Evolutionary conservation across 2,888 invertebrate species (phyloP).

Genomic region (Aradus depressus): DNA sequence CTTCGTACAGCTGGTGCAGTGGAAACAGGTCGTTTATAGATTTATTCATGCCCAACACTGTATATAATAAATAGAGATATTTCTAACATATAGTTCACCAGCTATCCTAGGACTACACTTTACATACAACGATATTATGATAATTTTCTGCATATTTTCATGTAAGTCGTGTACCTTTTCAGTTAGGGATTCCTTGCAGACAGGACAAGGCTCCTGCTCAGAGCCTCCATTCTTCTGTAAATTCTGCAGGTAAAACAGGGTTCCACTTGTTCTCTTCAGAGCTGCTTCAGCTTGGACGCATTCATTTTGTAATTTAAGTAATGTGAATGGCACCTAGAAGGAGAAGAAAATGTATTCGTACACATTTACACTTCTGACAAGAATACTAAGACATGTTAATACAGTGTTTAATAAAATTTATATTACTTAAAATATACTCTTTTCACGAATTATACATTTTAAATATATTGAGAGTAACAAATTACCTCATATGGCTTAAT

Average conservation of each 20-base stretch:
- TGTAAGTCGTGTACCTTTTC: constrained; percentile 39
- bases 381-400: neutral
- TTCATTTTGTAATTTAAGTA: constrained; percentile 13
- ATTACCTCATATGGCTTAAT: constrained; percentile 38
- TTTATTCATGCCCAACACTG: too few species aligned
- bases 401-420: neutral
- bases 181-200: constrained; percentile 50
- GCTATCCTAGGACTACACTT: too few species aligned
- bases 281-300: constrained; percentile 31
- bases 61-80: too few species aligned
- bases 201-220: constrained; percentile 55
- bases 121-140: too few species aligned
- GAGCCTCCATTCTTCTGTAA: constrained; percentile 42
- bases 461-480: constrained; percentile 5
- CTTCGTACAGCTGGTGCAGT: too few species aligned
- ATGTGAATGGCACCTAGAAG: constrained; percentile 13
- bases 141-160: too few species aligned
- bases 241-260: constrained; percentile 52
- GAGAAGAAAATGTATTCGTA: neutral
- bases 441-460: too few species aligned
- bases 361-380: neutral
- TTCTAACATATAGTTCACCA: too few species aligned
- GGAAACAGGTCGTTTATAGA: too few species aligned
- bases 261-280: constrained; percentile 47
- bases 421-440: too few species aligned